phyloP scores from a whole-genome alignment of 2,797 vertebrate species.

The Natrix natrix region DNA sequence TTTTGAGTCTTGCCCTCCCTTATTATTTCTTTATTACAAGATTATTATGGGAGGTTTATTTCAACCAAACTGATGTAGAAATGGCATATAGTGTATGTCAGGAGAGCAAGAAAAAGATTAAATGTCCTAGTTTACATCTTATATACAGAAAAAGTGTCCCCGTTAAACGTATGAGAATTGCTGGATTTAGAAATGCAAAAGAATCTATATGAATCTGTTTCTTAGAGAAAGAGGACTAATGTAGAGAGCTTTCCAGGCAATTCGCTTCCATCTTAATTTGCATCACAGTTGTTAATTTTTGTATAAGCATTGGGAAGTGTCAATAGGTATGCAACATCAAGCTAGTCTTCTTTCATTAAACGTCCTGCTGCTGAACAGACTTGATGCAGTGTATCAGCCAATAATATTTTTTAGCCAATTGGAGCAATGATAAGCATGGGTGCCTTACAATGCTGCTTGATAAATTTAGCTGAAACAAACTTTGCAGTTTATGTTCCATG shows the following conservation, averaged over 20 bases:
- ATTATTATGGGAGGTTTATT: not conserved
- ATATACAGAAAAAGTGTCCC: not conserved
- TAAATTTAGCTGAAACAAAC: not conserved
- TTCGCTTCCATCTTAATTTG: conserved; percentile 37
- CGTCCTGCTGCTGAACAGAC: conserved; percentile 30
- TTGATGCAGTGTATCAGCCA: not conserved
- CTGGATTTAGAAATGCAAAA: not conserved
- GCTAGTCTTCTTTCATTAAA: not conserved
- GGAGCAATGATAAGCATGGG: not conserved
- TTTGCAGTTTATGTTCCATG: not conserved
- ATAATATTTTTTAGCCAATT: not conserved
- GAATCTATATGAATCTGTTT: not conserved
- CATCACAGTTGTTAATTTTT: not conserved
- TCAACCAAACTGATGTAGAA: not conserved
- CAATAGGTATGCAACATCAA: conserved; percentile 15
- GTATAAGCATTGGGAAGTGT: fast-evolving
- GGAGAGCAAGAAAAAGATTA: not conserved
- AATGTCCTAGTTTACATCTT: not conserved
- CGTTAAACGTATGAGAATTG: not conserved
- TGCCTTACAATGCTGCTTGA: not conserved
- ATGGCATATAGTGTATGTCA: not conserved
- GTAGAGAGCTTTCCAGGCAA: conserved; percentile 46
- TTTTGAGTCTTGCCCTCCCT: not conserved
- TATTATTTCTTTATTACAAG: not conserved
- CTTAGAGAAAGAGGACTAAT: not conserved